Evolutionary conservation across 2,888 invertebrate genomes (phyloP).

Genomic region (Pammene fasciana): DNA sequence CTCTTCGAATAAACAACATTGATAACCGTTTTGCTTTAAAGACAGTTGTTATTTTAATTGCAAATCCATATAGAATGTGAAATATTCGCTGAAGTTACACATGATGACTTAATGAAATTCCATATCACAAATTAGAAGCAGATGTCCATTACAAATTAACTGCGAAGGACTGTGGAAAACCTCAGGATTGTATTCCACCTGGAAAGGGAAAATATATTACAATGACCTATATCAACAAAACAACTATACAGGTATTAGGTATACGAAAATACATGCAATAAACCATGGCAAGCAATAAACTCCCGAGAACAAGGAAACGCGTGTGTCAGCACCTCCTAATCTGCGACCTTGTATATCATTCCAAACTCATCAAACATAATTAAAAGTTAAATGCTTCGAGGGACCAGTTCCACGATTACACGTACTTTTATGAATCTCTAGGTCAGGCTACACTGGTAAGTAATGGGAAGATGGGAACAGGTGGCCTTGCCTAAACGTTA

Average conservation of each 20-base stretch:
- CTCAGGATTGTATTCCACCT: too few species aligned
- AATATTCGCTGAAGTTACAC: too few species aligned
- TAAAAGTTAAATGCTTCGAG: background rate
- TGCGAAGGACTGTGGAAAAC: too few species aligned
- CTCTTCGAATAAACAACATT: too few species aligned
- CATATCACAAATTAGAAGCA: too few species aligned
- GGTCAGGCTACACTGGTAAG: background rate
- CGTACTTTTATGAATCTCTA: background rate
- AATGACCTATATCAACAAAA: background rate
- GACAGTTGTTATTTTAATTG: too few species aligned
- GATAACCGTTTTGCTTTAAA: too few species aligned
- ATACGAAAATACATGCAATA: background rate
- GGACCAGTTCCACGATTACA: background rate
- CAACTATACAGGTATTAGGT: background rate
- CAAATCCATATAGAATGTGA: too few species aligned
- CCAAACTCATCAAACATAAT: background rate
- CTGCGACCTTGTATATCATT: conserved; percentile 43
- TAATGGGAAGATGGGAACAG: conserved; percentile 2
- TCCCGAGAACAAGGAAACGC: conserved; percentile 16
- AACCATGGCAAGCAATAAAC: background rate
- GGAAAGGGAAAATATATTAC: background rate
- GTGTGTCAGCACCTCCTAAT: conserved; percentile 37
- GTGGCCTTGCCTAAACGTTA: conserved; percentile 47
- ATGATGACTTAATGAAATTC: too few species aligned
- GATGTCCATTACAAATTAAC: too few species aligned